These are phyloP conservation scores for Eupristina koningsbergeri DNA, from an alignment of 1,140 invertebrate species.

Conservation along the genomic window DNA sequence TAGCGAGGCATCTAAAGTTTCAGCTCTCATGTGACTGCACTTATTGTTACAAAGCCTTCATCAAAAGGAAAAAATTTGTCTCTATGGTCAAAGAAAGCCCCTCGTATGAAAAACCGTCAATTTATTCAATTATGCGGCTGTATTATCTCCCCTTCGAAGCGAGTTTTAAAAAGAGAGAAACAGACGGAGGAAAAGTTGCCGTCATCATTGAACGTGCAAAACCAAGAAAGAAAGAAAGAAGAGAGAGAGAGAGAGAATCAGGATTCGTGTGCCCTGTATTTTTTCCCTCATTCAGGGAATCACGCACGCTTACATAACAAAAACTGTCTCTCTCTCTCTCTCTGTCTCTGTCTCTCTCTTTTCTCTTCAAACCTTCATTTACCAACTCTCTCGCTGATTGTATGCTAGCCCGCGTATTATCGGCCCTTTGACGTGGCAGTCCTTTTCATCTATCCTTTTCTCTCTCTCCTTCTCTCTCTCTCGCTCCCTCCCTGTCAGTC, in stretches of 20 bases:
- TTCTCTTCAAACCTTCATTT: neutral
- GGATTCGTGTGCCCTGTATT: neutral
- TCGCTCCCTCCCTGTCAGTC: conserved; percentile 18
- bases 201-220: conserved; percentile 6
- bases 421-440: conserved; percentile 34
- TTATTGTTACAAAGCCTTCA: neutral
- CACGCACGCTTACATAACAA: conserved; percentile 26
- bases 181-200: conserved; percentile 11
- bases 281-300: conserved; percentile 31
- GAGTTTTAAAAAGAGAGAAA: neutral
- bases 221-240: neutral
- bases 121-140: conserved; percentile 48
- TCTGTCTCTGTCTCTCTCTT: neutral
- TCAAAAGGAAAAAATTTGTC: conserved; percentile 37
- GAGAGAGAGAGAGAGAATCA: neutral
- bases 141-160: conserved; percentile 36
- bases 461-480: neutral
- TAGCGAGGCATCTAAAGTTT: neutral
- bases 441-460: neutral
- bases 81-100: conserved; percentile 12
- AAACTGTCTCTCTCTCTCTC: neutral
- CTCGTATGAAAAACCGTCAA: conserved; percentile 39
- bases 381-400: neutral
- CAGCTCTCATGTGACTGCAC: neutral
- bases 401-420: conserved; percentile 25